Conservation (phyloP, 2,888 invertebrate genomes). For the Oligia fasciuncula region DNA sequence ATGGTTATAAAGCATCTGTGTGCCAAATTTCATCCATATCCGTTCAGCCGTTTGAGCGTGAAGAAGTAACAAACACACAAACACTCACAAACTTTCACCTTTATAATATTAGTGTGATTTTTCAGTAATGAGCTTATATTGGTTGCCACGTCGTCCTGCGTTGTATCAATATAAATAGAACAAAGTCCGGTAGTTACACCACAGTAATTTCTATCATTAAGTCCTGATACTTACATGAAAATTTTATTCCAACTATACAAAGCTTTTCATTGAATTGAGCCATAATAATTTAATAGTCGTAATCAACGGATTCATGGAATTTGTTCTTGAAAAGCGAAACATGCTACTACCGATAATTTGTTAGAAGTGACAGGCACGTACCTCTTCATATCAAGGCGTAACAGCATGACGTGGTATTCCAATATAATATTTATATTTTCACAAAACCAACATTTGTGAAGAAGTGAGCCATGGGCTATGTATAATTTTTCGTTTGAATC, state of each 20-base stretch:
- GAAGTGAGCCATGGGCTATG: not conserved
- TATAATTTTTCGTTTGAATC: not conserved
- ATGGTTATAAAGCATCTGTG: too few species aligned
- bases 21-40: too few species aligned
- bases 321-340: slow-evolving; percentile 15
- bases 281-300: slow-evolving; percentile 5
- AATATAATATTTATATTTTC: slow-evolving; percentile 7
- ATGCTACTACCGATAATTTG: slow-evolving; percentile 13
- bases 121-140: not conserved
- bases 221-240: not conserved
- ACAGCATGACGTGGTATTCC: slow-evolving; percentile 1
- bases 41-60: too few species aligned
- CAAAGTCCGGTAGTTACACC: too few species aligned
- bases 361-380: slow-evolving; percentile 26
- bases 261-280: slow-evolving; percentile 15
- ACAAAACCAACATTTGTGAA: not conserved
- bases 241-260: slow-evolving; percentile 5
- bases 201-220: not conserved
- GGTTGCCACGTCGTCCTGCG: not conserved
- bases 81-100: too few species aligned
- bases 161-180: too few species aligned
- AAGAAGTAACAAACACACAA: too few species aligned
- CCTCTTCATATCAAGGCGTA: slow-evolving; percentile 17
- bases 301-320: slow-evolving; percentile 29
- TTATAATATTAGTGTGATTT: too few species aligned